Evolutionary conservation across 2,113 vertebrate species (phyloP).

Genomic region (Serinus canaria): DNA sequence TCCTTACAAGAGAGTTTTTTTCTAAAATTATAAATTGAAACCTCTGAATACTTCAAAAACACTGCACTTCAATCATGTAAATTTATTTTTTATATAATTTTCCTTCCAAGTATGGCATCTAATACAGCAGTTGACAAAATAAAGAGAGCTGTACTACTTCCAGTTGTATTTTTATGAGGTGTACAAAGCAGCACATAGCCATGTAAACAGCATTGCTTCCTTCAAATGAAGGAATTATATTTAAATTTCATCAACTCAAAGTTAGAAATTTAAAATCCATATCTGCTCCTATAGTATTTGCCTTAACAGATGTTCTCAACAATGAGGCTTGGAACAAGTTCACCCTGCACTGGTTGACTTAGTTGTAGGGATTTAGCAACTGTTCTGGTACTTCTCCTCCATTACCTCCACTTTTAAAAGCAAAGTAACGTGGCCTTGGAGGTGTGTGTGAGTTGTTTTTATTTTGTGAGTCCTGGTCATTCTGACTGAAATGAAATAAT

Average conservation of each 20-base stretch:
- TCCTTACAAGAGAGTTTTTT: background rate
- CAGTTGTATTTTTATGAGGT: background rate
- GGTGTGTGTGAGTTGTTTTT: background rate
- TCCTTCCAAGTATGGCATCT: background rate
- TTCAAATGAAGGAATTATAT: background rate
- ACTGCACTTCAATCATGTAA: background rate
- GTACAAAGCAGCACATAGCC: background rate
- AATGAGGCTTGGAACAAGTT: background rate
- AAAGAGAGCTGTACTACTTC: constrained; percentile 4
- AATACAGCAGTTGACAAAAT: background rate
- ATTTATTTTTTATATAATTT: background rate
- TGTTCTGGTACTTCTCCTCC: background rate
- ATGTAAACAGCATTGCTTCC: background rate
- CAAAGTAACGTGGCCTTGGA: background rate
- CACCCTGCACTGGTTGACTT: background rate
- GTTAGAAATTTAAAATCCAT: background rate
- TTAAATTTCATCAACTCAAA: background rate
- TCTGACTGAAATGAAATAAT: background rate
- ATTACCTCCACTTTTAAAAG: background rate
- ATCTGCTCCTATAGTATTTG: background rate
- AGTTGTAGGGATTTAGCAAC: background rate
- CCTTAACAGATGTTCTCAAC: background rate
- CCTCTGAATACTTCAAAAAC: background rate
- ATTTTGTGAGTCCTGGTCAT: background rate
- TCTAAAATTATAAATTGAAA: background rate